Percentiles rank a stretch among this genome's conserved stretches.
Evolutionary conservation across 2,113 vertebrate species (phyloP).

Genomic region (Callospermophilus lateralis): DNA sequence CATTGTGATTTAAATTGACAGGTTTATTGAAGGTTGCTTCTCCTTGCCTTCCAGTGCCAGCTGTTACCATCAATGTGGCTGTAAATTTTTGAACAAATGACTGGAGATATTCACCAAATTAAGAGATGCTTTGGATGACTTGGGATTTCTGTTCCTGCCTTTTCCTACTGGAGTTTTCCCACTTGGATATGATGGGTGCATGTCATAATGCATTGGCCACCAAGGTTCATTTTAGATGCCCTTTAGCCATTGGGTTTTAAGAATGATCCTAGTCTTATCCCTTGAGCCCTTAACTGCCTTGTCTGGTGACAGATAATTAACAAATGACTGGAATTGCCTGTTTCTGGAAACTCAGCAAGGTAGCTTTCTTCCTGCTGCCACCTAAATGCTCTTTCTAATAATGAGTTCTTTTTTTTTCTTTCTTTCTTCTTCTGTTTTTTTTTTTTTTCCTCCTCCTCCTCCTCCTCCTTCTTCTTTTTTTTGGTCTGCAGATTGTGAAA

Average conservation of each 20-base stretch:
- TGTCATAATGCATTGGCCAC: not conserved
- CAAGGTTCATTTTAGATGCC: not conserved
- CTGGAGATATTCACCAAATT: slow-evolving; percentile 52
- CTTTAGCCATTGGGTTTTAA: not conserved
- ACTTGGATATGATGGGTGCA: not conserved
- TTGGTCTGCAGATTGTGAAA: slow-evolving; percentile 9
- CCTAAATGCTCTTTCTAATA: not conserved
- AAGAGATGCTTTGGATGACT: slow-evolving; percentile 36
- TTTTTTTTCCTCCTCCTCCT: not conserved
- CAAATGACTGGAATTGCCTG: not conserved
- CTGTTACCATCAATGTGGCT: slow-evolving; percentile 69
- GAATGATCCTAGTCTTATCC: not conserved
- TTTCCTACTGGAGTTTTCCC: slow-evolving; percentile 4
- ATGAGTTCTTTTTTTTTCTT: not conserved
- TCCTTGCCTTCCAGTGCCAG: slow-evolving; percentile 76
- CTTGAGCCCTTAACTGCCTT: not conserved
- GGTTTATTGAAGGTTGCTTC: slow-evolving; percentile 68
- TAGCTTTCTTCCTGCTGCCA: not conserved
- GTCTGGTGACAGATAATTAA: slow-evolving; percentile 26
- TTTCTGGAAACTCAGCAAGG: slow-evolving; percentile 53
- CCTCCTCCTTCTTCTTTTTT: not conserved
- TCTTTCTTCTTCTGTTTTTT: not conserved
- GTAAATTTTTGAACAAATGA: slow-evolving; percentile 69
- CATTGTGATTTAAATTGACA: slow-evolving; percentile 81
- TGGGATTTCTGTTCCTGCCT: not conserved